phyloP scores from a whole-genome alignment of 2,888 invertebrate genomes.

The Eupithecia insigniata region DNA sequence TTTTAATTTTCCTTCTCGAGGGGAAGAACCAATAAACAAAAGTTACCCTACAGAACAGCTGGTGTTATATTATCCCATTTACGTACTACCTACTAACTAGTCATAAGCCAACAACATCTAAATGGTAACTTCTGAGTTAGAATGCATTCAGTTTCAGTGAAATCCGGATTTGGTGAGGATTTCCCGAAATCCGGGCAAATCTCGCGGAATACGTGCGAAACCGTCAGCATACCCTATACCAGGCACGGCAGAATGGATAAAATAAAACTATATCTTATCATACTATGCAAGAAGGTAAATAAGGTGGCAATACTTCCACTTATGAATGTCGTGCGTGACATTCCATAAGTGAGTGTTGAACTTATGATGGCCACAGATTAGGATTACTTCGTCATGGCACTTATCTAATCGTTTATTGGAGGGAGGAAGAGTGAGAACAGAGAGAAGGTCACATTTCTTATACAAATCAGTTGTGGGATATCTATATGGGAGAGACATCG shows the following conservation, averaged over 20 bases:
- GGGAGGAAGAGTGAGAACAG: no score
- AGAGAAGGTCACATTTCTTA: no score
- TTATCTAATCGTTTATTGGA: no score
- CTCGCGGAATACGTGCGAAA: conserved; percentile 34
- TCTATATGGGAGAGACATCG: no score
- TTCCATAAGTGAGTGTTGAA: no score
- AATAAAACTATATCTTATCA: conserved; percentile 12
- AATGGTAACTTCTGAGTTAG: conserved; percentile 23
- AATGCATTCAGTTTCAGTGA: conserved; percentile 32
- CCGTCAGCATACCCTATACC: conserved; percentile 22
- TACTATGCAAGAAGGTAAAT: background rate
- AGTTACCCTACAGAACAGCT: background rate
- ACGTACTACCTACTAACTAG: background rate
- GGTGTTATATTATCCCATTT: background rate
- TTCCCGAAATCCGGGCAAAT: conserved; percentile 36
- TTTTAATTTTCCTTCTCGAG: conserved; percentile 27
- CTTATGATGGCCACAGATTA: no score
- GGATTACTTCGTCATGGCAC: no score
- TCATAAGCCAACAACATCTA: conserved; percentile 11
- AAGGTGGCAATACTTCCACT: background rate
- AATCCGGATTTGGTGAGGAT: conserved; percentile 31
- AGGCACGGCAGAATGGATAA: conserved; percentile 21
- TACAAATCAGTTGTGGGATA: no score
- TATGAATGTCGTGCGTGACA: no score
- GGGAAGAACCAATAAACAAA: conserved; percentile 24